These are phyloP conservation scores for Ceratosolen solmsi DNA, from an alignment of 1,140 invertebrate species.

Conservation along the genomic window DNA sequence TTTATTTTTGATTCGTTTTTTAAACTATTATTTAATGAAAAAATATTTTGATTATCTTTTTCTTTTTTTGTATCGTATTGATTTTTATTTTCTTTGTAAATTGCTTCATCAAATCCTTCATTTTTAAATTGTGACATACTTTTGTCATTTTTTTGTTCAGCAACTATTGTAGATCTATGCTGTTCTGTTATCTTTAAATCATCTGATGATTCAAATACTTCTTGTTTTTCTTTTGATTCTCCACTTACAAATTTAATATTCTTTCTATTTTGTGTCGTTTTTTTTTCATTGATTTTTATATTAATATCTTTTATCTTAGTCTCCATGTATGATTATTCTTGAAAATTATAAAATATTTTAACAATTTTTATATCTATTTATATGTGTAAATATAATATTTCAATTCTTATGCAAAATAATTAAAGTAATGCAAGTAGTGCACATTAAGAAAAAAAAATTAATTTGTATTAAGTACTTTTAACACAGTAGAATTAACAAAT, in stretches of 20 bases:
- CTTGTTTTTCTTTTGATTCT: neutral
- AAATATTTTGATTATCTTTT: neutral
- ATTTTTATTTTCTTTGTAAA: neutral
- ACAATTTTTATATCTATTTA: neutral
- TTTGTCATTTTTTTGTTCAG: neutral
- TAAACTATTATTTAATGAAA: conserved; percentile 50
- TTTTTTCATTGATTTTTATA: neutral
- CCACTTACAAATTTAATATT: neutral
- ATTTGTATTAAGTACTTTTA: too few relatives aligned
- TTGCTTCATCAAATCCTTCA: neutral
- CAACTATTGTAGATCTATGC: too few relatives aligned
- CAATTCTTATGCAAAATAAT: too few relatives aligned
- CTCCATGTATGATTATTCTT: conserved; percentile 11
- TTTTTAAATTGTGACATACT: neutral
- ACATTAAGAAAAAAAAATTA: too few relatives aligned
- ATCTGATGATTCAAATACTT: neutral
- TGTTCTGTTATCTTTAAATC: neutral
- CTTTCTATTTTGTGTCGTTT: neutral
- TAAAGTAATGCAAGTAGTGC: too few relatives aligned
- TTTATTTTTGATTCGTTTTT: conserved; percentile 68
- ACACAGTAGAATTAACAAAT: too few relatives aligned
- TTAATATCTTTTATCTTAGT: neutral
- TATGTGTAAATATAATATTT: too few relatives aligned
- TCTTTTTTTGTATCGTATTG: neutral
- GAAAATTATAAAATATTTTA: neutral